phyloP scores from a whole-genome alignment of 2,888 invertebrate species.

The Resseliella maxima region DNA sequence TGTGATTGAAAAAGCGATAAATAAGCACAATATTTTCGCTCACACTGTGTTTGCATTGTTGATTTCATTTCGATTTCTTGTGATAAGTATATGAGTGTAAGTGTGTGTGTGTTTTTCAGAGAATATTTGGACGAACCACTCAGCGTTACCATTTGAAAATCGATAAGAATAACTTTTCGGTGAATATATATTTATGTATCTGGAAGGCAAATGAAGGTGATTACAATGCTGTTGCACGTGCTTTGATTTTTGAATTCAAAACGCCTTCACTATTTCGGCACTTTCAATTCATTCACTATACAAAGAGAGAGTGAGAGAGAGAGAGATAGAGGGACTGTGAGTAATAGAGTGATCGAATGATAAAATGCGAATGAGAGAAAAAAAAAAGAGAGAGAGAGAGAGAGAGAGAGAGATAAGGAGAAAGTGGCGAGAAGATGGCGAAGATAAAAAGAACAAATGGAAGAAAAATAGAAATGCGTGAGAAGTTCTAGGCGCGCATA shows the following conservation, averaged over 20 bases:
- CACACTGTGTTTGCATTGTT: neutral
- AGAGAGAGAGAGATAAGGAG: too few relatives aligned
- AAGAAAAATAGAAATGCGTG: too few relatives aligned
- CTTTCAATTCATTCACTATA: too few relatives aligned
- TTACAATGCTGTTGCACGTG: constrained; percentile 11
- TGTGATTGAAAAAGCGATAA: constrained; percentile 1
- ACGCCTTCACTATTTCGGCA: neutral
- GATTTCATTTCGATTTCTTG: neutral
- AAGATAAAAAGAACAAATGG: too few relatives aligned
- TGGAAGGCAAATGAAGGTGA: constrained; percentile 19
- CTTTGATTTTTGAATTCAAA: neutral
- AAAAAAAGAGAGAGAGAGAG: too few relatives aligned
- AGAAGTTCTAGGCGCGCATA: too few relatives aligned
- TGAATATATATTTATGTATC: neutral
- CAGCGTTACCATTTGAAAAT: neutral
- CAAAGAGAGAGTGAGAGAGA: too few relatives aligned
- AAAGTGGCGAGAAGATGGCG: too few relatives aligned
- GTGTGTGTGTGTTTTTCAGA: neutral
- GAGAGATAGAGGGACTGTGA: too few relatives aligned
- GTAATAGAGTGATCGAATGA: too few relatives aligned
- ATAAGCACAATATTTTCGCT: neutral
- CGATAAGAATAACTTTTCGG: neutral
- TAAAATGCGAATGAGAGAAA: too few relatives aligned
- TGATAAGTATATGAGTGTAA: neutral
- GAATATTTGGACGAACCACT: too few relatives aligned